phyloP scores from a whole-genome alignment of 2,888 invertebrate genomes.

The Bombylius major region DNA sequence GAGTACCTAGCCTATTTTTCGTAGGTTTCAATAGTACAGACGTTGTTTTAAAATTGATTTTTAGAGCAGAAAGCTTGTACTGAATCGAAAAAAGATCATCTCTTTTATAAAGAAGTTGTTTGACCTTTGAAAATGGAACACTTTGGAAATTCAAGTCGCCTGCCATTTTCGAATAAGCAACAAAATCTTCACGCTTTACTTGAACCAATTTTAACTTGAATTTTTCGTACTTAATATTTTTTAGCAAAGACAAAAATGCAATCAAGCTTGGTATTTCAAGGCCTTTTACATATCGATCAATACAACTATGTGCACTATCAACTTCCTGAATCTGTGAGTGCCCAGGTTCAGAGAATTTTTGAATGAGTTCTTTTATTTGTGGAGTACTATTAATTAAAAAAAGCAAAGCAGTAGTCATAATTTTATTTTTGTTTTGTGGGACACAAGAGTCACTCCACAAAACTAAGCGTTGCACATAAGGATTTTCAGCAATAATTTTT shows the following conservation, averaged over 20 bases:
- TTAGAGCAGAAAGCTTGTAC: not conserved
- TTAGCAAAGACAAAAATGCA: not conserved
- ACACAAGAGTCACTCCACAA: not conserved
- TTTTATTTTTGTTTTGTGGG: slow-evolving; percentile 1
- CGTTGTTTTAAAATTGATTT: not conserved
- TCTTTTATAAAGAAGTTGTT: not conserved
- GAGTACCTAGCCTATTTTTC: not conserved
- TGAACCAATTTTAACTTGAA: not conserved
- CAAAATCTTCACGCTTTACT: not conserved
- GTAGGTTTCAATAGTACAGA: not conserved
- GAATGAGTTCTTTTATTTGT: not conserved
- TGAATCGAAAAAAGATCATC: not conserved
- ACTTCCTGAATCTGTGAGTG: not conserved
- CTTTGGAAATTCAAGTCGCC: not conserved
- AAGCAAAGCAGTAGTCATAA: not conserved
- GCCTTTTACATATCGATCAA: not conserved
- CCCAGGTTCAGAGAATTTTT: not conserved
- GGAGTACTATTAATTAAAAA: too few relatives aligned
- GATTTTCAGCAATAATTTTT: not conserved
- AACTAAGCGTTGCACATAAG: not conserved
- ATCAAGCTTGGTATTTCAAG: not conserved
- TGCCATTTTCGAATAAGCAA: not conserved
- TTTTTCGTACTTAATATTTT: not conserved
- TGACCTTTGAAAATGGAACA: not conserved
- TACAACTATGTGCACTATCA: not conserved